Conservation (phyloP, 2,888 invertebrate genomes). For the Drosophila buzzatii region DNA sequence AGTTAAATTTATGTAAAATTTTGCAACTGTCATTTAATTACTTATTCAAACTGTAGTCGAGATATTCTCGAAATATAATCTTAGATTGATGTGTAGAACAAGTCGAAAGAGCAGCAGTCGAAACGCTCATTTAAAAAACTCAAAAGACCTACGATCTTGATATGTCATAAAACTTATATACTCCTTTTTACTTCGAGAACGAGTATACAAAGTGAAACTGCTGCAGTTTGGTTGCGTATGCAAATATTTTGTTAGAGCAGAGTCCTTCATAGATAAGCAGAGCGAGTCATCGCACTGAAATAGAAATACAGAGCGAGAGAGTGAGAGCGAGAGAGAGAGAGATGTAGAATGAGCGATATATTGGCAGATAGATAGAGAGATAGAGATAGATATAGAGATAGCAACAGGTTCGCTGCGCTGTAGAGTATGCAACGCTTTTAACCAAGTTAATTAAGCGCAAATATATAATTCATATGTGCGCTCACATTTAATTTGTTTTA, state of each 20-base stretch:
- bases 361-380: neutral
- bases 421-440: slow-evolving; percentile 54
- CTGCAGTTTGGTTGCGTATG: slow-evolving; percentile 54
- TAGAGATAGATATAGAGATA: neutral
- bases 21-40: too few species aligned
- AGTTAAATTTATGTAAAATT: neutral
- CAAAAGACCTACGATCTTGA: fast-evolving
- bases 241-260: slow-evolving; percentile 37
- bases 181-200: neutral
- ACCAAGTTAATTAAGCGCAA: slow-evolving; percentile 15
- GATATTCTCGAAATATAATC: neutral
- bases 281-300: neutral
- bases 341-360: neutral
- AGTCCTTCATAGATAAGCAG: slow-evolving; percentile 42
- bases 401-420: slow-evolving; percentile 17
- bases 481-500: neutral
- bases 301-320: neutral
- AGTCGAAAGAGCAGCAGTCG: too few species aligned
- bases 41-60: neutral
- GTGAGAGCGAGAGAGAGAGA: neutral
- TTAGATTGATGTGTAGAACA: neutral
- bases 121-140: too few species aligned
- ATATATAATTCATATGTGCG: neutral
- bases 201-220: slow-evolving; percentile 18
- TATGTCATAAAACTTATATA: neutral